Evolutionary conservation across 2,113 vertebrate genomes (phyloP).

Genomic region (Vicugna pacos): DNA sequence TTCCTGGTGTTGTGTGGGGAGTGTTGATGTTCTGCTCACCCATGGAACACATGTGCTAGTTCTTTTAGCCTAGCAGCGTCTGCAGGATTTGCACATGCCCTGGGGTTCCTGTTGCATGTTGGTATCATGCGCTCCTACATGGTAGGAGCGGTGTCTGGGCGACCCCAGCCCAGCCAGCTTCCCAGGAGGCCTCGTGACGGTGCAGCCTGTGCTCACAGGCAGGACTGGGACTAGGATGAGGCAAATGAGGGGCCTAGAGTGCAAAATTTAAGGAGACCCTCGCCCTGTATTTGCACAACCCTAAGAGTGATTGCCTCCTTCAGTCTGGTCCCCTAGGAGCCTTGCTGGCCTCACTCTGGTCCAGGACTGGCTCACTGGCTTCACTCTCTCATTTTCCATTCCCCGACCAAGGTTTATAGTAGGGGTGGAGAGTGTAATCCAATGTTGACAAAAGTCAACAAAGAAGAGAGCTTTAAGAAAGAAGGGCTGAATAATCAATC

Average conservation of each 20-base stretch:
- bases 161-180: not conserved
- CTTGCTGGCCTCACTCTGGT: not conserved
- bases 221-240: not conserved
- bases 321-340: not conserved
- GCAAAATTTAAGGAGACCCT: not conserved
- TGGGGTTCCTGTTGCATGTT: not conserved
- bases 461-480: not conserved
- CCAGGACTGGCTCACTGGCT: not conserved
- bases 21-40: not conserved
- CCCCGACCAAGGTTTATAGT: not conserved
- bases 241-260: not conserved
- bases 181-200: not conserved
- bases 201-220: not conserved
- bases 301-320: not conserved
- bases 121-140: not conserved
- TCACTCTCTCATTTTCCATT: not conserved
- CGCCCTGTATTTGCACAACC: not conserved
- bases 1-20: not conserved
- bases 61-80: slow-evolving; percentile 8
- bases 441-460: not conserved
- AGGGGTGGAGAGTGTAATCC: not conserved
- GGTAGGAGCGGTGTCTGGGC: not conserved
- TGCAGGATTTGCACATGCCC: not conserved
- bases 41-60: not conserved
- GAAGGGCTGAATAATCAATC: not conserved